Evolutionary conservation across 2,888 invertebrate species (phyloP), one percentile per base, ranked within the genome.

Genomic region (Acronicta aceris): DNA sequence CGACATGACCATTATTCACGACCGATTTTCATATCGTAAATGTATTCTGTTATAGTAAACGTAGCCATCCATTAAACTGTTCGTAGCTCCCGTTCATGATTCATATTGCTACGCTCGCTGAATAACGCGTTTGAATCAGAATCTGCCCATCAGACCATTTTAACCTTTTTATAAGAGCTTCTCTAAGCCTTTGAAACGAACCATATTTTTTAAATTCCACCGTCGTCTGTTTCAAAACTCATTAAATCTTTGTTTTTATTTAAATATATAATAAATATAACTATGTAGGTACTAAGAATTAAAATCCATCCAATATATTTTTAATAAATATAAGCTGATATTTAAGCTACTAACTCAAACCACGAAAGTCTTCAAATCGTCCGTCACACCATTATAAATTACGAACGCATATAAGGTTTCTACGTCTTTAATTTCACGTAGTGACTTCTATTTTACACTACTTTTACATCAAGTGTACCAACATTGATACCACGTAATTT

Each of bases 21-120:
- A 33, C n/a, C 25, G 16, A 51, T 10, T 43, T 51, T 51, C 42
- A 21, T 53, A 51, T 27, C 30, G 25, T 51, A 25, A 42, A 63
- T 64, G 50, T 63, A 74, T 54, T 46, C 17, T 33, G 46, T 49
- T 30, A 36, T 38, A 49, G 52, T 45, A 43, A 40, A 74, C 30
- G 56, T 56, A 62, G 43, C 63, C 68, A 40, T 60, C 50, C 43
- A 71, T 71, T 48, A 51, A 53, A 57, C 33, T 12, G 38, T 82
- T 84, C 76, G 53, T 79, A 74, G 60, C 72, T 85, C 79, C 53
- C 21, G 13, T 60, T 65, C 66, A 73, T 82, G 81, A 84, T 82
- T 84, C 81, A 88, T 85, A 87, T 81, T 81, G 85, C 83, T 81
- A 80, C 84, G 84, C 73, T 81, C 75, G 62, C 77, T 84, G 85